Base-by-base conservation (phyloP, 2,888 invertebrate species). In the Eilema depressum region DNA sequence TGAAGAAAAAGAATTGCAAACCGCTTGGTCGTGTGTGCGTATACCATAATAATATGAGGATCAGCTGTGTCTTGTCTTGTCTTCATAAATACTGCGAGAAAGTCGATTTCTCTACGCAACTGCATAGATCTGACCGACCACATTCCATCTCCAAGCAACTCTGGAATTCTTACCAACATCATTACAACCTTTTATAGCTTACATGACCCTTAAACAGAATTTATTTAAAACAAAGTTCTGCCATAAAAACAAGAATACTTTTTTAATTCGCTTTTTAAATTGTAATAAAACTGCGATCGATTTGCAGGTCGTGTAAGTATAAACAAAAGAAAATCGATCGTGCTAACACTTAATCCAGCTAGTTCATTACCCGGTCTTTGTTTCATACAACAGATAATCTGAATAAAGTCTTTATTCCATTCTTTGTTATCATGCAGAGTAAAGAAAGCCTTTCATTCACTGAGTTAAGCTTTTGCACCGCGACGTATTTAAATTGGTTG, bases 241-340 rank as follows among this genome's bases (percentile, higher is more conserved):
- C 7, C 5, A 47, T 20, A 47, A 7, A 0, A 47, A 20, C 5
- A 47, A 62, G n/a, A n/a, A n/a, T n/a, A n/a, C n/a, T n/a, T 33
- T 11, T 37, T n/a, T 5, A 60, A 12, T n/a, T 12, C 20, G 23
- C 20, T 62, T 33, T 63, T 37, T 14, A 33, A 63, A 37, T 30
- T 59, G 41, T 12, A 47, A 47, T 59, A 2, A 59, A 59, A 53
- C 47, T 47, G 20, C 8, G 20, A 76, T 71, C 76, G 63, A 80
- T 63, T 62, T 37, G 28, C 12, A 71, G 63, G 59, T 68, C 56
- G 64, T 63, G 60, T 61, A 72, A 56, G 30, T 26, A 76, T 72
- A 75, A 74, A 83, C 81, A 82, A 84, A 80, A 78, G 79, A 77
- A 70, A 79, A 85, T 80, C 80, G 75, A 86, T 86, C 60, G 76